Conservation (phyloP, 1,140 invertebrate species). For the Dinoponera quadriceps region DNA sequence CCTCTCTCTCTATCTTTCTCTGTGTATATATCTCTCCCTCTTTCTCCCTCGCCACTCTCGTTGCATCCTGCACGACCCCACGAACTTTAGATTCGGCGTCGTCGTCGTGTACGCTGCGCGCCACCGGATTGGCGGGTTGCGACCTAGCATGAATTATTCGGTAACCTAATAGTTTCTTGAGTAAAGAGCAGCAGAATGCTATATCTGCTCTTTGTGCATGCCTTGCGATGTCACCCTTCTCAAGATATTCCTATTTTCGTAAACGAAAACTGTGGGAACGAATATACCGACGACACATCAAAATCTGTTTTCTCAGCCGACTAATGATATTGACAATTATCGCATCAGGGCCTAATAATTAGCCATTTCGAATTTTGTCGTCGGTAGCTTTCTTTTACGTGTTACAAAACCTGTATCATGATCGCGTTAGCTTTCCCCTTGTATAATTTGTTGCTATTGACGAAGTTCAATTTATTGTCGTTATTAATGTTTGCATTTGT, state of each 20-base stretch:
- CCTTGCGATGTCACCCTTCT: slow-evolving; percentile 15
- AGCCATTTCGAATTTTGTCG: background rate
- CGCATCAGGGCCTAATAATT: background rate
- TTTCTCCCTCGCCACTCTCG: slow-evolving; percentile 39
- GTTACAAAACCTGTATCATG: too few species aligned
- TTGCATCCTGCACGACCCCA: slow-evolving; percentile 67
- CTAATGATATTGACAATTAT: slow-evolving; percentile 1
- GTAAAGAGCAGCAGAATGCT: slow-evolving; percentile 72
- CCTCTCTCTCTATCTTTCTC: background rate
- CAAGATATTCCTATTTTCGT: slow-evolving; percentile 19
- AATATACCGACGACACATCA: background rate
- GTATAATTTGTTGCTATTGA: too few species aligned
- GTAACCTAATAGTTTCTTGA: slow-evolving; percentile 75
- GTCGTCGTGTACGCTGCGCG: slow-evolving; percentile 60
- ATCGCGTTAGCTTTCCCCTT: too few species aligned
- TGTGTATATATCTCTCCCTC: background rate
- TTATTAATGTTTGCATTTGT: slow-evolving; percentile 1
- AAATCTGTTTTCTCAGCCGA: background rate
- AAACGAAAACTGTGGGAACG: background rate
- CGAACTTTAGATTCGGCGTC: slow-evolving; percentile 68
- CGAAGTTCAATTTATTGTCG: background rate
- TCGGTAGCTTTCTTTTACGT: background rate
- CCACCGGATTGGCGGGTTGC: slow-evolving; percentile 71
- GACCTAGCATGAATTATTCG: slow-evolving; percentile 77
- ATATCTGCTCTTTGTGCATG: slow-evolving; percentile 65